Base-by-base conservation (phyloP, 1,140 invertebrate species). In the Anoplolepis gracilipes region DNA sequence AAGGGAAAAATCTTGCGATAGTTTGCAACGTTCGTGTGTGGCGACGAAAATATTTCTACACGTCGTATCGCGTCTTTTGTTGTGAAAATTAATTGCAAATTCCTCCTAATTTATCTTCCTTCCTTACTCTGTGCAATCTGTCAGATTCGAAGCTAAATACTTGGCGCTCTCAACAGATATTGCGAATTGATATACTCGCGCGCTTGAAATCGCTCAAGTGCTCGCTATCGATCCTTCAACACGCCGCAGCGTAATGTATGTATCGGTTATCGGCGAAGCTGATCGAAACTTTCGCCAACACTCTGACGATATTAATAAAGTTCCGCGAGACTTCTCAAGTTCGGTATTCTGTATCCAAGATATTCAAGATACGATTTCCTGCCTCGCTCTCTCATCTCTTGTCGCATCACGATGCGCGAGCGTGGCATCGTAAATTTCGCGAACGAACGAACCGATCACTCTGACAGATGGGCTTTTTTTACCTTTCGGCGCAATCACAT, bases 291-390 rank as follows among this genome's bases (percentile, higher is more conserved):
- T 82, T 42, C n/a, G 8, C 53, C 36, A 59, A n/a, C 67, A 46
- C 36, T 11, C 59, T 19, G 36, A 33, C n/a, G 28, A 39, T 82
- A 73, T 82, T 82, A 82, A 72, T 39, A 57, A 82, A 82, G 78
- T 82, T 82, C 72, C 67, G 16, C 62, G 33, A 36, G 13, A 36
- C 25, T 22, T 3, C 25, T 59, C 65, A 7, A 70, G 36, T 69
- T 46, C 28, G 55, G 49, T 25, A 53, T 11, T 70, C 57, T 3
- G 19, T 70, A 72, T 57, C 6, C 36, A 72, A 81, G 77, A 81
- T 81, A 55, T 42, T 30, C 65, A 11, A 39, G 62, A 25, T 77
- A 36, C 16, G 42, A 53, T 67, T 42, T 62, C n/a, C 28, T 1
- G 19, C 11, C 28, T 22, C 7, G 19, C 16, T 8, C 10, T n/a